A percentile compares a stretch with the other conserved stretches of the same genome.
Conservation (phyloP, 2,797 vertebrate species). For the Hypotaenidia philippensis region DNA sequence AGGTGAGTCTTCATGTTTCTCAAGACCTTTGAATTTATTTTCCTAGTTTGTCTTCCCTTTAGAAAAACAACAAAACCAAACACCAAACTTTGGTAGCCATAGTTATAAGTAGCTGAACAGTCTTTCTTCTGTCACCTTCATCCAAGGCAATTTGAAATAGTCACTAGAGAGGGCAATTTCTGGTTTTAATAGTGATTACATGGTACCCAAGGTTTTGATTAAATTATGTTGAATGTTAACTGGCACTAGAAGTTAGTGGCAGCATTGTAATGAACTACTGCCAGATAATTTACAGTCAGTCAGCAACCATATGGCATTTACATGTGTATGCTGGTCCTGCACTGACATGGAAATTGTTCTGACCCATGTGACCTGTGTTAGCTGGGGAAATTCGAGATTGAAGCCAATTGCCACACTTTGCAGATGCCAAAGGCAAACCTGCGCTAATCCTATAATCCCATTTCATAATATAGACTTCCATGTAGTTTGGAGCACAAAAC, state of each 20-base stretch:
- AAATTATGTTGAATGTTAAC: neutral
- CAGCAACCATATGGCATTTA: neutral
- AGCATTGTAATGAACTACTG: neutral
- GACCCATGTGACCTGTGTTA: neutral
- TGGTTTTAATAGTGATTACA: neutral
- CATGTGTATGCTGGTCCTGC: neutral
- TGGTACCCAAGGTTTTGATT: neutral
- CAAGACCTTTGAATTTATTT: neutral
- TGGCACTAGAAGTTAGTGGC: neutral
- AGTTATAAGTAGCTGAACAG: neutral
- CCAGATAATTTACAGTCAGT: neutral
- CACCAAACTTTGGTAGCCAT: neutral
- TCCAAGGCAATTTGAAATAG: neutral
- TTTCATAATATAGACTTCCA: neutral
- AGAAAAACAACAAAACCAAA: neutral
- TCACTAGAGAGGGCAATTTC: neutral
- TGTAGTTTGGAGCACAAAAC: neutral
- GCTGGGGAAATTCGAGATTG: neutral
- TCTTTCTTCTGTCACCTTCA: neutral
- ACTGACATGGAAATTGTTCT: neutral
- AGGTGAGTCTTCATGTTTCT: neutral
- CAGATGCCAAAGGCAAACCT: conserved; percentile 1
- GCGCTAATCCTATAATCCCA: neutral
- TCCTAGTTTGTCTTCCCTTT: neutral
- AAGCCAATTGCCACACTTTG: neutral